Evolutionary conservation across 2,113 vertebrate genomes (phyloP), one percentile per base, ranked within the genome.

Genomic region (Cervus canadensis): DNA sequence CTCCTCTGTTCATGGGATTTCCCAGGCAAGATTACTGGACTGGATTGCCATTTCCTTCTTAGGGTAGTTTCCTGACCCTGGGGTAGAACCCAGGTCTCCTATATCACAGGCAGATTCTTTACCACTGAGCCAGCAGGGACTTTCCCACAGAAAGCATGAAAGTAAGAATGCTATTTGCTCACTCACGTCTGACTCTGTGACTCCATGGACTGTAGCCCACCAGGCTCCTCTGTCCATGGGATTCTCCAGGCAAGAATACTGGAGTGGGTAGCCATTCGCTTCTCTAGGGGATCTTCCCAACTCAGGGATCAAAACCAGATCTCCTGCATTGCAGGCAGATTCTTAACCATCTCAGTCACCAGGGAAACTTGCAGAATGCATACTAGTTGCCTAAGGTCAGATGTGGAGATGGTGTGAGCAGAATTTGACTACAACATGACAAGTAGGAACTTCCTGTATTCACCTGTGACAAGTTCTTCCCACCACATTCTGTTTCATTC

Each of bases 391-490:
- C 25, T 14, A 19, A 93, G 26, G 30, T n/a, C 43, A 17, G 14
- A 10, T 67, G 36, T 50, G 28, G 19, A 67, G 7, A 10, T 21
- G 36, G 1, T 78, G 21, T 89, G 45, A 64, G 6, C 12, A 11
- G 3, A 16, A 8, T 14, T 28, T 10, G 26, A 74, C 9, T 62
- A 1, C 3, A 45, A 40, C 36, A 21, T 0, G 9, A 33, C 13
- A 52, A 12, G 11, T 1, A 17, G 30, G 23, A 30, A 52, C 28
- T 0, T 33, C 9, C 30, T 82, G 45, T 5, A 21, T 86, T 50
- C 59, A 48, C 9, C 11, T 26, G 4, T 21, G 7, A 50, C 50
- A 67, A 23, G 6, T 36, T 50, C 52, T 50, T 23, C 9, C 5
- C 2, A 14, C 14, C 25, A 54, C 9, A 0, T 45, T 84, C 76